Base-by-base conservation (phyloP, 2,113 vertebrate species). In the Heterotilapia buettikoferi region DNA sequence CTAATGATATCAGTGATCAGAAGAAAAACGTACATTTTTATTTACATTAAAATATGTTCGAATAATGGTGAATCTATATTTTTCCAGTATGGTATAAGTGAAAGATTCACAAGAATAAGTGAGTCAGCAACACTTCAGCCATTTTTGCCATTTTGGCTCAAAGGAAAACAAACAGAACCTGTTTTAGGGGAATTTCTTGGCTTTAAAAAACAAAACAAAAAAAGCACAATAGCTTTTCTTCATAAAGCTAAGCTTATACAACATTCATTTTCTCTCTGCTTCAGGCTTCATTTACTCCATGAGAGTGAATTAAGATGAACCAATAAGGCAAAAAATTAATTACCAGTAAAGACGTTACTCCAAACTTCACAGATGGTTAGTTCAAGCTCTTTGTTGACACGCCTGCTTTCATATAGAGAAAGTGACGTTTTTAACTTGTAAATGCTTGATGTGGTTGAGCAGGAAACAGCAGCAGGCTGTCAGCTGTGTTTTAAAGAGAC, bases 221-320 rank as follows among this genome's bases (percentile, higher is more conserved):
- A 57, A 29, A 57, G 92, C 93, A 54, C 92, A 89, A 94, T 93
- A 94, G 89, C 84, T 91, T 95, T 68, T 90, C 90, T 92, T 91
- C 88, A 91, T 92, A 93, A 96, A 95, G 94, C 92, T 89, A 89
- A 92, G 66, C 90, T 82, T 95, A 26, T 89, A 96, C 92, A 85
- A 94, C 91, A 93, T 93, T 93, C 1, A 59, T 18, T 31, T 45
- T 59, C 26, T 31, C 26, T 18, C 26, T 59, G 56, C 26, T 59
- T 59, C 56, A 59, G 26, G 29, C 26, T 59, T 59, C 57, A 59
- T 59, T 31, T 29, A 59, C 9, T 63, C 6, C 59, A 63, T 36
- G 9, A 6, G 18, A 38, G 33, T 38, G 10, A 66, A n/a, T n/a
- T 2, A 61, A 45, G 54, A 33, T 21, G 4, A 80, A 45, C 87